Evolutionary conservation across 1,140 invertebrate genomes (phyloP), one percentile per base, ranked within the genome.

Genomic region (Limonius californicus): DNA sequence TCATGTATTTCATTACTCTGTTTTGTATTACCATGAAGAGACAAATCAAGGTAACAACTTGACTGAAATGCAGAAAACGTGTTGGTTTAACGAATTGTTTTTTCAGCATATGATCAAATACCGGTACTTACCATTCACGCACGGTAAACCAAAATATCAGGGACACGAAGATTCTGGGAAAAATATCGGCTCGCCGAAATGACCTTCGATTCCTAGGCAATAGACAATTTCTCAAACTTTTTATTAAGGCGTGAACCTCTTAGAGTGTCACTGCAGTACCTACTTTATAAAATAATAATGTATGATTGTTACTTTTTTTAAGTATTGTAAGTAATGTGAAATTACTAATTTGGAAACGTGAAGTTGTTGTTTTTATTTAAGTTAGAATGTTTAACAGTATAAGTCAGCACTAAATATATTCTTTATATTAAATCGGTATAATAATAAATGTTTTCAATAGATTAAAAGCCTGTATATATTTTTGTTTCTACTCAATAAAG

Each of bases 31-130:
- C 97, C 53, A 99, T 99, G 97, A 99, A 98, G 80, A 87, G 95
- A 74, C 98, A 99, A 85, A 99, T 99, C 71, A 97, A 92, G 88
- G 95, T 97, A 83, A 84, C n/a, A n/a, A n/a, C n/a, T n/a, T n/a
- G n/a, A n/a, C n/a, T n/a, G n/a, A n/a, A n/a, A n/a, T n/a, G n/a
- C n/a, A n/a, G n/a, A n/a, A n/a, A n/a, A n/a, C n/a, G n/a, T n/a
- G n/a, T 78, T 64, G 14, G 62, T 54, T 20, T 35, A n/a, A 7
- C n/a, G n/a, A n/a, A n/a, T n/a, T n/a, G n/a, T n/a, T 27, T 55
- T 89, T 89, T 62, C 84, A 97, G 95, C 97, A 99, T 82, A 99
- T 99, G 98, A 94, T 99, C 71, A 97, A 95, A 80, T 99, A 99
- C 80, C 89, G 90, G 78, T 99, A 99, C 80, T 81, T 99, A 76